Base-by-base conservation (phyloP, 2,888 invertebrate species). In the Griposia aprilina region DNA sequence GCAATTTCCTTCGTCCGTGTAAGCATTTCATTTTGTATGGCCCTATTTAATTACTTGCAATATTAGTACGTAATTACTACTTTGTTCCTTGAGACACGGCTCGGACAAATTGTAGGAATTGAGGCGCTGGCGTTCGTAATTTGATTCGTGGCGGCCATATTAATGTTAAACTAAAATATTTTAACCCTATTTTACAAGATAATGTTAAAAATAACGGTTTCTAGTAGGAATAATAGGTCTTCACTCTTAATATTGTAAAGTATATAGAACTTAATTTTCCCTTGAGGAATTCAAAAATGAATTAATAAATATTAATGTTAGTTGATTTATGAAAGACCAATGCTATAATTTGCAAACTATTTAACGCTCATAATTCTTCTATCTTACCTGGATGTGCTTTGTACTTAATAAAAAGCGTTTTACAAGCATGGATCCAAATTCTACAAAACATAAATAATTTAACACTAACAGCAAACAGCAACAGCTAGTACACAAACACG, bases 1-100 rank as follows among this genome's bases (percentile, higher is more conserved):
- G 87, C 89, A 91, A 91, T 92, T 92, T 89, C 85, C 81, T 88
- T 88, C 79, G 87, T 85, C 68, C 82, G 85, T 84, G 79, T 76
- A 81, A 85, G 80, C 76, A 81, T 83, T 84, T 81, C 74, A 77
- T 87, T 86, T 76, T 81, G 74, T 76, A 45, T 83, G 76, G 48
- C 70, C 60, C 63, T 85, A 78, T 87, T 87, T 83, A 85, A 87
- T 87, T 76, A 80, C 68, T 81, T 80, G 78, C 68, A 74, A 85
- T 87, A 82, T 86, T 65, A 84, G 65, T 52, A 70, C 50, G 62
- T 83, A 76, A 84, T 80, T 74, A 80, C 80, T 80, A 74, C 71
- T 68, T 70, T 74, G 75, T 76, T 73, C 65, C 26, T 80, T 80
- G 36, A 55, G 52, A 60, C 11, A 52, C 3, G 52, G 6, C 30